Base-by-base conservation (phyloP, 2,888 invertebrate species). In the Limnephilus auricula region DNA sequence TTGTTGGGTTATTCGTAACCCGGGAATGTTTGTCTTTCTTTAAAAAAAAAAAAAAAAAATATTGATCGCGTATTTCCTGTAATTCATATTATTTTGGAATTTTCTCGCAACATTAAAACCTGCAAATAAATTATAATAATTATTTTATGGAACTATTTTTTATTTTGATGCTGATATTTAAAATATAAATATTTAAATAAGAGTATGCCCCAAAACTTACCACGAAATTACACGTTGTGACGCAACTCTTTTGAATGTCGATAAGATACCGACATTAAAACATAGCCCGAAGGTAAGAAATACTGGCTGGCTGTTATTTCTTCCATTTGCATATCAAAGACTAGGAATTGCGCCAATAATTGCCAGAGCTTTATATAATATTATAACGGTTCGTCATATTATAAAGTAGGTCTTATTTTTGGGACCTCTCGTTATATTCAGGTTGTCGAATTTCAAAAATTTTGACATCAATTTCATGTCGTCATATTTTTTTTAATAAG, bases 301-400 rank as follows among this genome's bases (percentile, higher is more conserved):
- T 34, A 34, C 32, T 34, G 31, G 80, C 30, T 34, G 30, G 15
- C 65, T 34, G 32, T 82, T 82, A 82, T 82, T 82, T 82, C 31
- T 82, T 82, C 18, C 80, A 82, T 82, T 82, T 82, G 80, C 80
- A 82, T 82, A 82, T 82, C 80, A 82, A 82, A 82, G 32, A 82
- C 80, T 82, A 34, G 25, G 32, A 18, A 25, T 82, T 82, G 80
- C 80, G 80, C 80, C 80, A 82, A 82, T 32, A 65, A 65, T 65
- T 65, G 65, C 65, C 25, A 25, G 65, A 65, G 6, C n/a, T 65
- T 32, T 32, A 15, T 82, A 15, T 31, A 15, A 32, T 82, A 15
- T 82, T 34, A 82, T 82, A 82, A 82, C 80, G 31, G 80, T 82
- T 80, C 32, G 15, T 80, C 31, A 45, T 65, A 65, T 18, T 5